Percentiles rank a stretch among this genome's conserved stretches.
phyloP scores from a whole-genome alignment of 2,113 vertebrate genomes.

The Thamnophis sirtalis region DNA sequence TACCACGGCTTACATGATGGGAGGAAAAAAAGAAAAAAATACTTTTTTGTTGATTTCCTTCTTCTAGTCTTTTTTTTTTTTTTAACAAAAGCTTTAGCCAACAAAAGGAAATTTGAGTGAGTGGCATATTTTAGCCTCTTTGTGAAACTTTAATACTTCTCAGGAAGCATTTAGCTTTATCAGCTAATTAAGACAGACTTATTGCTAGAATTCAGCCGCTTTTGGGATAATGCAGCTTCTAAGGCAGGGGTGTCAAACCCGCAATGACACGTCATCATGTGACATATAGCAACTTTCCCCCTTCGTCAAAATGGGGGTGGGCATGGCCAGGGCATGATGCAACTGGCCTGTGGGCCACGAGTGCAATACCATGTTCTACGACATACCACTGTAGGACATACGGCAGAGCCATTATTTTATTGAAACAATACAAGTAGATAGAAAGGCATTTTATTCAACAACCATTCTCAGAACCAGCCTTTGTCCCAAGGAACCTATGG shows the following conservation, averaged over 20 bases:
- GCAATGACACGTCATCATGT: too few species aligned
- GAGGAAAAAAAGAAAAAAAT: not conserved
- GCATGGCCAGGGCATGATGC: accelerated
- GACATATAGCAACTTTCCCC: too few species aligned
- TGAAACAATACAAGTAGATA: not conserved
- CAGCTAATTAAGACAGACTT: slow-evolving; percentile 14
- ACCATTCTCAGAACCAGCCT: not conserved
- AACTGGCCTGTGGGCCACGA: too few species aligned
- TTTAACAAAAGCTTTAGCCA: not conserved
- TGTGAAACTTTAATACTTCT: slow-evolving; percentile 13
- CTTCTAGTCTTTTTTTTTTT: accelerated
- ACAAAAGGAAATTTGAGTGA: not conserved
- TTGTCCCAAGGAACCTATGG: not conserved
- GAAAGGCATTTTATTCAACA: not conserved
- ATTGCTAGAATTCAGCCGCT: not conserved
- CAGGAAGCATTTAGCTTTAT: not conserved
- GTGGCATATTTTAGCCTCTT: accelerated
- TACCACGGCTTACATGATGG: not conserved
- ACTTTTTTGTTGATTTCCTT: not conserved
- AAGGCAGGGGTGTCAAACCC: not conserved
- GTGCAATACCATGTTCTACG: not conserved
- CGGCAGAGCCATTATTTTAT: not conserved
- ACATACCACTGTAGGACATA: not conserved
- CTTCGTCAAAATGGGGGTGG: too few species aligned
- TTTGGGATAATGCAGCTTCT: slow-evolving; percentile 12